Conservation (phyloP, 2,113 vertebrate species). For the Gavia stellata region DNA sequence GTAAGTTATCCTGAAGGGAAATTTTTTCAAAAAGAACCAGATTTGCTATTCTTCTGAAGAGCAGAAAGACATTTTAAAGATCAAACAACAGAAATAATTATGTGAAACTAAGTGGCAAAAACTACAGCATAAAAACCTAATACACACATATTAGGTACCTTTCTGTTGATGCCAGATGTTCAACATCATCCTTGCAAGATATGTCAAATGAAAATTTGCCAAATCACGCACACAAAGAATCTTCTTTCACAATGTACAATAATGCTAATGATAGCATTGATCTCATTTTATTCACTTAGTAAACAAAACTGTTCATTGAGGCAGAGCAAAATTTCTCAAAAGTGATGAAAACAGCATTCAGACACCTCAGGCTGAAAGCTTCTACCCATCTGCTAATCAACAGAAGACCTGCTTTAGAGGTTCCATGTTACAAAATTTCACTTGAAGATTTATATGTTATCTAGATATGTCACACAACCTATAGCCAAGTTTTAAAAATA, state of each 20-base stretch:
- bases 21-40: not conserved
- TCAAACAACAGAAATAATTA: constrained; percentile 33
- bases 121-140: not conserved
- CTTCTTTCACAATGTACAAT: not conserved
- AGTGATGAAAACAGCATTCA: not conserved
- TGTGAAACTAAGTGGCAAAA: constrained; percentile 14
- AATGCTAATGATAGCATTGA: not conserved
- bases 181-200: not conserved
- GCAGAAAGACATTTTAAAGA: constrained; percentile 18
- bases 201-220: not conserved
- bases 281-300: not conserved
- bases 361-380: not conserved
- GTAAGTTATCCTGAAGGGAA: not conserved
- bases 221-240: not conserved
- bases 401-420: not conserved
- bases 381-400: not conserved
- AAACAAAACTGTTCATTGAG: not conserved
- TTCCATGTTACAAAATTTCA: not conserved
- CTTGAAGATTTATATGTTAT: not conserved
- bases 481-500: not conserved
- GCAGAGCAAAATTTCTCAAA: not conserved
- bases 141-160: not conserved
- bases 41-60: constrained; percentile 31
- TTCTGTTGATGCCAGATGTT: constrained; percentile 1
- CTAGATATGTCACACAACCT: not conserved